Evolutionary conservation across 2,113 vertebrate species (phyloP).

Genomic region (Willisornis vidua): DNA sequence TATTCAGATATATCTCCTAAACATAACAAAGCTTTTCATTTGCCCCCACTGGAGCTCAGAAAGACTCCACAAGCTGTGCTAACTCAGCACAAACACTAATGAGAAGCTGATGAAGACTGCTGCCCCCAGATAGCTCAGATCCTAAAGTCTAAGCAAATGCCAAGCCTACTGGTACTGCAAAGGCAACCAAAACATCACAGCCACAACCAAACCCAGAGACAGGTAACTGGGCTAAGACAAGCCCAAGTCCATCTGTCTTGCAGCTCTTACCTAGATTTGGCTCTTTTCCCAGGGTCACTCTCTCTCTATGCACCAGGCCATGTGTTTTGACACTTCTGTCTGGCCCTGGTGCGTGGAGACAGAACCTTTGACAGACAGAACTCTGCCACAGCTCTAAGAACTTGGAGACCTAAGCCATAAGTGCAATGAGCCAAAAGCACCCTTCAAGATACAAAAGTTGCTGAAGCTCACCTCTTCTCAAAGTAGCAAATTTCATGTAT

Average conservation of each 20-base stretch:
- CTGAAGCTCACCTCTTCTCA: not conserved
- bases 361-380: not conserved
- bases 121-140: not conserved
- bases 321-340: not conserved
- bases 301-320: fast-evolving
- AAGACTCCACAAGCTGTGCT: not conserved
- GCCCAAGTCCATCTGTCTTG: not conserved
- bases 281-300: not conserved
- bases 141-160: not conserved
- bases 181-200: not conserved
- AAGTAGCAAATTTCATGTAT: not conserved
- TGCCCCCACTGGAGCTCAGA: not conserved
- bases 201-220: fast-evolving
- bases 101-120: not conserved
- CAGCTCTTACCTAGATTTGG: not conserved
- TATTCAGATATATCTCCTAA: not conserved
- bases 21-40: not conserved
- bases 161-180: not conserved
- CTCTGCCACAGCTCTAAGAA: not conserved
- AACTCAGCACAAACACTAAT: not conserved
- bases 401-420: not conserved
- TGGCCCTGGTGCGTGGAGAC: not conserved
- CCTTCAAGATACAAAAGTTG: not conserved
- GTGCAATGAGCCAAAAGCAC: not conserved
- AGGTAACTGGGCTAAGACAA: not conserved